Evolutionary conservation across 2,888 invertebrate genomes (phyloP), one percentile per base, ranked within the genome.

Genomic region (Phasia obesa): DNA sequence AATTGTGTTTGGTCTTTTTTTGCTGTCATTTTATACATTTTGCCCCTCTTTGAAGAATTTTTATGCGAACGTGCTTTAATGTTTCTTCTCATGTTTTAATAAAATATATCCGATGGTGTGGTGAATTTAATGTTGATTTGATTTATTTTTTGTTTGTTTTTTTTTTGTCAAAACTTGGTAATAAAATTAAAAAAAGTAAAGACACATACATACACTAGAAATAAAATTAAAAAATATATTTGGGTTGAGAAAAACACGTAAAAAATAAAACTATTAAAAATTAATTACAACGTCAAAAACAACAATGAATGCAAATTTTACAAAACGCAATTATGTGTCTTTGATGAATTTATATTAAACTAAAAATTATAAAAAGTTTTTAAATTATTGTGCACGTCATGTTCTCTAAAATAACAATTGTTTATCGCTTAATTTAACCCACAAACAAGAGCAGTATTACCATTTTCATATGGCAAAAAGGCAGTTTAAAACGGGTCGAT

Each of bases 111-210:
- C 31, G 47, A 57, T 51, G 64, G 21, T 65, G 71, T 57, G 78
- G 71, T 31, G 65, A 17, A 65, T 71, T 71, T 71, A 47, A 76
- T 42, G 49, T 64, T 49, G 51, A 51, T 71, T 78, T 65, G 57
- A 71, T 78, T 71, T 78, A 71, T 78, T 44, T 31, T n/a, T n/a
- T n/a, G n/a, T n/a, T n/a, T n/a, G n/a, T n/a, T n/a, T n/a, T n/a
- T n/a, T n/a, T n/a, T 62, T 21, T 70, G n/a, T 25, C 21, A 49
- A 38, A 64, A 78, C 17, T 60, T 55, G 62, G 27, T 19, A 49
- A 38, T 49, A 71, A 38, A 49, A 27, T 38, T 25, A n/a, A 42
- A 13, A 1, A 53, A 19, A 35, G 47, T 38, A 53, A 19, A 31
- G 64, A 47, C n/a, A 65, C n/a, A 35, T 5, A 55, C 51, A 65